Conservation (phyloP, 2,888 invertebrate species). For the Tetragonisca angustula region DNA sequence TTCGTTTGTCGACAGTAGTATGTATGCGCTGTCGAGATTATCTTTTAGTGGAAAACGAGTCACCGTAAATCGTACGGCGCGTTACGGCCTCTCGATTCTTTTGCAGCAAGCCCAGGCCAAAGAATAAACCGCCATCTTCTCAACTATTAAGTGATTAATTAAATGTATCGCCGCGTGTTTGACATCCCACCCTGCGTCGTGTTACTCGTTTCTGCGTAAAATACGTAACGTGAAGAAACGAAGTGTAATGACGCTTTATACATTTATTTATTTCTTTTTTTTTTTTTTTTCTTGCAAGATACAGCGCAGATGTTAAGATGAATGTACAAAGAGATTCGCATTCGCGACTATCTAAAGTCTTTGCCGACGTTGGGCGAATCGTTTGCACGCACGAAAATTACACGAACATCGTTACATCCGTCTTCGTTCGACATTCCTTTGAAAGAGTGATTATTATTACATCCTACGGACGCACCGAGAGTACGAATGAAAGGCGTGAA, state of each 20-base stretch:
- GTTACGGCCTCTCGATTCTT: constrained; percentile 31
- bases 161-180: neutral
- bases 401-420: constrained; percentile 55
- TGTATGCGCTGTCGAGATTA: constrained; percentile 65
- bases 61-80: constrained; percentile 60
- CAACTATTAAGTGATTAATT: constrained; percentile 3
- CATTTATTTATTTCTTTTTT: neutral
- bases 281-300: constrained; percentile 3
- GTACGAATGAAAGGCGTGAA: constrained; percentile 62
- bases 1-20: constrained; percentile 70
- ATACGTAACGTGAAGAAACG: neutral
- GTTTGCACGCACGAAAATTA: constrained; percentile 56
- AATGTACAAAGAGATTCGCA: constrained; percentile 9
- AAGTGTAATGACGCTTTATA: neutral
- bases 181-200: neutral
- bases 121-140: neutral
- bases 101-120: constrained; percentile 7
- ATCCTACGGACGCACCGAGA: constrained; percentile 54
- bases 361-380: constrained; percentile 36
- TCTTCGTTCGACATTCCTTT: constrained; percentile 63
- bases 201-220: neutral
- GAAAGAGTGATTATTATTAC: constrained; percentile 64
- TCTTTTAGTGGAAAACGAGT: constrained; percentile 61
- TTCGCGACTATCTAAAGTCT: constrained; percentile 42
- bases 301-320: neutral